Evolutionary conservation across 2,113 vertebrate species (phyloP).

Genomic region (Platichthys flesus): DNA sequence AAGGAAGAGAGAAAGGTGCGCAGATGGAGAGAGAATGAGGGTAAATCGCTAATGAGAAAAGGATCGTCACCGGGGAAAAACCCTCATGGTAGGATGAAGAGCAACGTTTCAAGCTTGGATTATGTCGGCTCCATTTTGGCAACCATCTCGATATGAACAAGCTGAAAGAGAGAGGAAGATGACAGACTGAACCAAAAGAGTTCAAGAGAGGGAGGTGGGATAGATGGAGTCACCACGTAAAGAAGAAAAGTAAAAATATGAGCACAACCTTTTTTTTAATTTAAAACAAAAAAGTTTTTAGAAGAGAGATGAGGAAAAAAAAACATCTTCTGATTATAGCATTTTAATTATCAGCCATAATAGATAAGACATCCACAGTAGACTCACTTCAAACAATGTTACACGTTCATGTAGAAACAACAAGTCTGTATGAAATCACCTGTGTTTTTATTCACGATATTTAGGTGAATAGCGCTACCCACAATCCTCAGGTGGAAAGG

Average conservation of each 20-base stretch:
- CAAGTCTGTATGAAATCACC: no score
- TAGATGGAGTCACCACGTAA: not conserved
- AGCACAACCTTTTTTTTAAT: no score
- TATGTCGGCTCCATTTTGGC: slow-evolving; percentile 20
- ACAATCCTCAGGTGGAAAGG: no score
- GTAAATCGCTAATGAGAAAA: slow-evolving; percentile 42
- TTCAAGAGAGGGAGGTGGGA: slow-evolving; percentile 9
- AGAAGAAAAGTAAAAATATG: not conserved
- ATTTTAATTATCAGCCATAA: no score
- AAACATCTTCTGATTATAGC: no score
- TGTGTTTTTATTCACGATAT: no score
- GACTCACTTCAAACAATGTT: no score
- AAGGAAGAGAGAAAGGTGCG: slow-evolving; percentile 13
- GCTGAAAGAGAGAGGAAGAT: slow-evolving; percentile 8
- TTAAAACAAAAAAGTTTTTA: not conserved
- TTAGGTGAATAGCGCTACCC: no score
- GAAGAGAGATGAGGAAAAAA: not conserved
- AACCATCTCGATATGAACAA: not conserved
- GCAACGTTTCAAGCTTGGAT: slow-evolving; percentile 24
- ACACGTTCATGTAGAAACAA: no score
- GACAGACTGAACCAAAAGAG: slow-evolving; percentile 19
- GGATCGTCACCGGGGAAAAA: slow-evolving; percentile 16
- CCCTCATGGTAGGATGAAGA: slow-evolving; percentile 17
- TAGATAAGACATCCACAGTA: no score
- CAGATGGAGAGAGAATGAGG: slow-evolving; percentile 36